Evolutionary conservation across 37 sponge, comb jelly and placozoan genomes (phyloP).

Genomic region (Tethya wilhelma): DNA sequence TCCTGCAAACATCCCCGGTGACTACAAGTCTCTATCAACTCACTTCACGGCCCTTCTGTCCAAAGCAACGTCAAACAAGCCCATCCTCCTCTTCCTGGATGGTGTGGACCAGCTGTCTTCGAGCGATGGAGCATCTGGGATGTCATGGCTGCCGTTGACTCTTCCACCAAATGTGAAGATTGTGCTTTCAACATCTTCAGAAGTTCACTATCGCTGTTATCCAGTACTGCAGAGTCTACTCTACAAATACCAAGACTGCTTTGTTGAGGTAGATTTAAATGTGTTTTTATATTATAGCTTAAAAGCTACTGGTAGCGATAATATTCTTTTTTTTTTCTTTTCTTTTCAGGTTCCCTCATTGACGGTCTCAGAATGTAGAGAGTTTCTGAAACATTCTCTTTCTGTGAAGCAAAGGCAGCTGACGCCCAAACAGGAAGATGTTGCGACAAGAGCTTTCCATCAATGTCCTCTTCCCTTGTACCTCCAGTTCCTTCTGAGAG

Average conservation of each 20-base stretch:
- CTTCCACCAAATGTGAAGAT: constrained; percentile 79
- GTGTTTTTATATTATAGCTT: too few relatives aligned
- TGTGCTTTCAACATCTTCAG: constrained; percentile 66
- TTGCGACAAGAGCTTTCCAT: constrained; percentile 10
- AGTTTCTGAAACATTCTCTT: constrained; percentile 47
- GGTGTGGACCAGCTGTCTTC: constrained; percentile 77
- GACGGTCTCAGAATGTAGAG: constrained; percentile 15
- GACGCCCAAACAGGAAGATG: constrained; percentile 37
- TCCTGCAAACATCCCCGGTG: constrained; percentile 21
- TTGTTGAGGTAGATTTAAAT: constrained; percentile 36
- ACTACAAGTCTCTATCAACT: constrained; percentile 31
- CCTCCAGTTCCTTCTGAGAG: constrained; percentile 35
- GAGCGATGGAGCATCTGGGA: constrained; percentile 66
- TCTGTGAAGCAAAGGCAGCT: constrained; percentile 24
- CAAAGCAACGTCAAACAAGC: constrained; percentile 19
- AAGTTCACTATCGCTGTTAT: constrained; percentile 50
- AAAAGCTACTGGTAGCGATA: too few relatives aligned
- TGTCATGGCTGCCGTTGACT: constrained; percentile 76
- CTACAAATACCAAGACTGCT: not conserved
- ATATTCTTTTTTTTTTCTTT: not conserved
- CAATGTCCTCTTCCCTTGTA: constrained; percentile 63
- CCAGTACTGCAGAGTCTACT: constrained; percentile 59
- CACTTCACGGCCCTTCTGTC: constrained; percentile 31
- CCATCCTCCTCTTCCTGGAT: constrained; percentile 73
- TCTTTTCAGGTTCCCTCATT: constrained; percentile 46